Base-by-base conservation (phyloP, 1,140 invertebrate genomes). In the Bombus confusus region DNA sequence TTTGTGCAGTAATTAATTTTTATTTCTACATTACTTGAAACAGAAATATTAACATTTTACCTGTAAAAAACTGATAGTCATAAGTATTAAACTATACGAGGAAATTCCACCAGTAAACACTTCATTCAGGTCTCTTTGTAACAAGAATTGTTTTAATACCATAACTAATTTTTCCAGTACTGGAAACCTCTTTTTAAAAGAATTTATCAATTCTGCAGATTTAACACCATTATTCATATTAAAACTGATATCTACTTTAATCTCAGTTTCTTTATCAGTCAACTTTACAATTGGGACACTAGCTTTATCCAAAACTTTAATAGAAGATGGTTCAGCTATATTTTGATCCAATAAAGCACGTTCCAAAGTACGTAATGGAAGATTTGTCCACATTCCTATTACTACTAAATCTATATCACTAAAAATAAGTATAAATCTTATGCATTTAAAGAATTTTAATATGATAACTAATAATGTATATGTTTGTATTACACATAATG, bases 21-120 rank as follows among this genome's bases (percentile, higher is more conserved):
- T n/a, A 28, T 79, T 66, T n/a, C 28, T 77, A 18, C 15, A 59
- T 57, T 62, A 13, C 25, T 37, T 37, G 25, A 75, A 31, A 43
- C 1, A 77, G 25, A n/a, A 66, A 37, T 78, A 10, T 3, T 64
- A 72, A 62, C 68, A 57, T 85, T 93, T 89, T 94, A 98, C 97
- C 96, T 99, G 98, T 85, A 99, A 96, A 95, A 99, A 99, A 96
- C 98, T 99, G 95, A 99, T 98, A 92, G 98, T 98, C 98, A 99
- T 99, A 80, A 99, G 97, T 94, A 99, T 99, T 88, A 99, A 97
- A 94, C 98, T 99, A 95, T 99, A 99, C 64, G 99, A 99, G 88
- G 98, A 99, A 92, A 99, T 99, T 93, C 99, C 99, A 89, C 99
- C 99, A 76, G 98, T 99, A 95, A 99, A 99, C 73, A 99, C 99